These are phyloP conservation scores for Spilosoma lubricipeda DNA, from an alignment of 2,888 invertebrate species.

Conservation along the genomic window DNA sequence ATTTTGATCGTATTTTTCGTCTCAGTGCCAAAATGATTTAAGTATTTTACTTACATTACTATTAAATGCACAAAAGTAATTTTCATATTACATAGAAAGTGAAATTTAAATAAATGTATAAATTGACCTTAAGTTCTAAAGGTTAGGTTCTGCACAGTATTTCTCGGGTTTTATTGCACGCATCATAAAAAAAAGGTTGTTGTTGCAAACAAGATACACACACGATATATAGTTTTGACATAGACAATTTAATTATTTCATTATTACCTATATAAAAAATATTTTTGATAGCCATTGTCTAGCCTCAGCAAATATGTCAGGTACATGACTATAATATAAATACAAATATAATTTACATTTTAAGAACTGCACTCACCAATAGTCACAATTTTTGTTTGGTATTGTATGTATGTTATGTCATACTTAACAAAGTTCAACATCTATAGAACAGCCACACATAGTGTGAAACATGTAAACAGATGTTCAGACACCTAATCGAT, in stretches of 20 bases:
- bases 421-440: not conserved
- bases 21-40: too few species aligned
- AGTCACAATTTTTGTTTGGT: too few species aligned
- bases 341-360: not conserved
- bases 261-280: too few species aligned
- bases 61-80: not conserved
- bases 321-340: not conserved
- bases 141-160: too few species aligned
- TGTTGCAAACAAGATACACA: too few species aligned
- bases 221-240: too few species aligned
- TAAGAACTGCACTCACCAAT: not conserved
- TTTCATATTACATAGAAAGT: not conserved
- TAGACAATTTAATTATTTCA: too few species aligned
- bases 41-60: not conserved
- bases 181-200: too few species aligned
- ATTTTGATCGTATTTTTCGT: not conserved
- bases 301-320: too few species aligned
- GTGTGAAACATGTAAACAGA: conserved; percentile 33
- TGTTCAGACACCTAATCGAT: conserved; percentile 37
- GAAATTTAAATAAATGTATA: not conserved
- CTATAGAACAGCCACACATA: conserved; percentile 11
- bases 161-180: too few species aligned
- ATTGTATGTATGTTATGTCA: not conserved
- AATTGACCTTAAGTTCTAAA: too few species aligned
- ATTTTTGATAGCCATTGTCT: not conserved